Percentiles rank a stretch among this genome's conserved stretches.
These are phyloP conservation scores for Eudasyphora cyanicolor DNA, from an alignment of 2,888 invertebrate genomes.

Conservation along the genomic window DNA sequence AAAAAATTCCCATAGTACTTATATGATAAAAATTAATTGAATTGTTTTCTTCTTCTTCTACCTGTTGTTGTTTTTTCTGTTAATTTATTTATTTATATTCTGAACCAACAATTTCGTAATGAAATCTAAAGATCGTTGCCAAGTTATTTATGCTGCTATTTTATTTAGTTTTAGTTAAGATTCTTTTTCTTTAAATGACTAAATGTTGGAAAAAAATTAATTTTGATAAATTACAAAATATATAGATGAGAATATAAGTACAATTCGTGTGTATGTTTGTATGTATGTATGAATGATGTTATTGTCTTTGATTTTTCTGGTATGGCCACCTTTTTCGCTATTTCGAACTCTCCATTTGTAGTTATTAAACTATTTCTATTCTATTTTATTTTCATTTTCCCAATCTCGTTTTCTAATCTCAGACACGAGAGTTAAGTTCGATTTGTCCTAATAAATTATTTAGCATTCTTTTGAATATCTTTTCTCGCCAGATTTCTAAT, in stretches of 20 bases:
- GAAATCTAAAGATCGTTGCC: slow-evolving; percentile 57
- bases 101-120: slow-evolving; percentile 48
- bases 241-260: not conserved
- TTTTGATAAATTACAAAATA: slow-evolving; percentile 27
- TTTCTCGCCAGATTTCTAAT: too few species aligned
- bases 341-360: too few species aligned
- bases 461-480: too few species aligned
- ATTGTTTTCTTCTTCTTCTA: slow-evolving; percentile 36
- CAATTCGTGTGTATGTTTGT: not conserved
- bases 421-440: too few species aligned
- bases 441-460: too few species aligned
- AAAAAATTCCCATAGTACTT: slow-evolving; percentile 63
- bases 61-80: slow-evolving; percentile 21
- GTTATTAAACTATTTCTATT: too few species aligned
- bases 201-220: not conserved
- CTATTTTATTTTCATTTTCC: too few species aligned
- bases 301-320: slow-evolving; percentile 52
- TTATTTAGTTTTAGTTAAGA: not conserved
- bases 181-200: not conserved
- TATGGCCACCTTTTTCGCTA: slow-evolving; percentile 18
- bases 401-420: too few species aligned
- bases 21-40: slow-evolving; percentile 44
- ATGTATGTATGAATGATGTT: slow-evolving; percentile 47
- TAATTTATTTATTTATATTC: not conserved
- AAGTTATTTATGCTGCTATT: slow-evolving; percentile 34